Percentiles rank a stretch among this genome's conserved stretches.
Conservation (phyloP, 2,888 invertebrate species). For the Cotesia congregata region DNA sequence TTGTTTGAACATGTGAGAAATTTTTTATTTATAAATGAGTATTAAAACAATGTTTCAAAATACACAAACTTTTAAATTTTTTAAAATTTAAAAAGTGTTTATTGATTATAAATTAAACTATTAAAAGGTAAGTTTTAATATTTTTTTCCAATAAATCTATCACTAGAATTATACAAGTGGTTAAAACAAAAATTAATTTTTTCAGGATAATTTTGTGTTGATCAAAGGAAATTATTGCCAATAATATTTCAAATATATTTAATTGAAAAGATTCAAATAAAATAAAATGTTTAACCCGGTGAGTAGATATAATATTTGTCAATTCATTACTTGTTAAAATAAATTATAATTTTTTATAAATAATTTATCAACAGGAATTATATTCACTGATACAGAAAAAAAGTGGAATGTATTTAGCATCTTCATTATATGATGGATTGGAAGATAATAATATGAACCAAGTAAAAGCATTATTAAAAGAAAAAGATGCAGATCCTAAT, state of each 20-base stretch:
- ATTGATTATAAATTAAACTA: too few species aligned
- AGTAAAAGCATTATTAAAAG: conserved; percentile 71
- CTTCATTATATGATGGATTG: conserved; percentile 76
- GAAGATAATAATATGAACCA: conserved; percentile 76
- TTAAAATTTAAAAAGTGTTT: too few species aligned
- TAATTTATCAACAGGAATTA: neutral
- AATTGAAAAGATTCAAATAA: neutral
- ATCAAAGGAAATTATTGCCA: neutral
- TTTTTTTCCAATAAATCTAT: too few species aligned
- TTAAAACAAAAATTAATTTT: too few species aligned
- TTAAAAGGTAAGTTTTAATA: too few species aligned
- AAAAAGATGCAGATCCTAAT: conserved; percentile 78
- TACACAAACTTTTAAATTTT: too few species aligned
- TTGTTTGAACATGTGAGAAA: too few species aligned
- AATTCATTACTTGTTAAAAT: neutral
- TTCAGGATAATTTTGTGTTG: neutral
- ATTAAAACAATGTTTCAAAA: too few species aligned
- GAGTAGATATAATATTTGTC: neutral
- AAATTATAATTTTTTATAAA: neutral
- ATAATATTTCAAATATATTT: neutral
- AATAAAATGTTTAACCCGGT: neutral
- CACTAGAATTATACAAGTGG: too few species aligned
- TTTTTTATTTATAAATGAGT: too few species aligned
- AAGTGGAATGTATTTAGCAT: conserved; percentile 64
- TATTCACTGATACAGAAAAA: conserved; percentile 42